Percentiles rank a stretch among this genome's conserved stretches.
Conservation (phyloP, 2,797 vertebrate genomes). For the Percopsis omiscomaycus region DNA sequence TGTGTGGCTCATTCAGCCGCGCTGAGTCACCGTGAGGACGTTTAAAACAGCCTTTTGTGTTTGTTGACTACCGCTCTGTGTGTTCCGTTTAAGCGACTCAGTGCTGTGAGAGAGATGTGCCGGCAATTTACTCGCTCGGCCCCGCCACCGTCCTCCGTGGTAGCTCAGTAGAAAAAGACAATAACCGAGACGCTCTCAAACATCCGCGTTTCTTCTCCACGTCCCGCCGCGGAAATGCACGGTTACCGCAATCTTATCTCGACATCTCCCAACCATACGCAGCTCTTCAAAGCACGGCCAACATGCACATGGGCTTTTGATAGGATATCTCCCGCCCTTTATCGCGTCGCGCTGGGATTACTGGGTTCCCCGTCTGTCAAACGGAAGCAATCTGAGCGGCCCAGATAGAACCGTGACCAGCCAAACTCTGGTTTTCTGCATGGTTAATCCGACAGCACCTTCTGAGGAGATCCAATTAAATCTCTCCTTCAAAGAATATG, state of each 20-base stretch:
- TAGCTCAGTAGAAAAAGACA: constrained; percentile 1
- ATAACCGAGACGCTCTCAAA: constrained; percentile 18
- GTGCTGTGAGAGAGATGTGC: too few relatives aligned
- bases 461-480: constrained; percentile 81
- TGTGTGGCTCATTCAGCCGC: too few relatives aligned
- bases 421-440: constrained; percentile 76
- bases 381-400: constrained; percentile 66
- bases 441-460: constrained; percentile 81
- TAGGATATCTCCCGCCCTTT: constrained; percentile 58
- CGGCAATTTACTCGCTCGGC: too few relatives aligned
- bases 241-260: constrained; percentile 55
- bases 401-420: constrained; percentile 73
- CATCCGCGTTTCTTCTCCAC: constrained; percentile 39
- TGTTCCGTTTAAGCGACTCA: too few relatives aligned
- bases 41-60: too few relatives aligned
- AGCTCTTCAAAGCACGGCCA: constrained; percentile 57
- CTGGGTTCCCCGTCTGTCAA: constrained; percentile 73
- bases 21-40: too few relatives aligned
- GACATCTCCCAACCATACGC: constrained; percentile 34
- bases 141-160: too few relatives aligned
- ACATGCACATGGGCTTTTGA: constrained; percentile 69
- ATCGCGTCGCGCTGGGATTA: constrained; percentile 69
- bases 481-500: constrained; percentile 78
- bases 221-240: constrained; percentile 20
- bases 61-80: too few relatives aligned